Evolutionary conservation across 2,797 vertebrate species (phyloP).

Genomic region (Buphagus erythrorhynchus): DNA sequence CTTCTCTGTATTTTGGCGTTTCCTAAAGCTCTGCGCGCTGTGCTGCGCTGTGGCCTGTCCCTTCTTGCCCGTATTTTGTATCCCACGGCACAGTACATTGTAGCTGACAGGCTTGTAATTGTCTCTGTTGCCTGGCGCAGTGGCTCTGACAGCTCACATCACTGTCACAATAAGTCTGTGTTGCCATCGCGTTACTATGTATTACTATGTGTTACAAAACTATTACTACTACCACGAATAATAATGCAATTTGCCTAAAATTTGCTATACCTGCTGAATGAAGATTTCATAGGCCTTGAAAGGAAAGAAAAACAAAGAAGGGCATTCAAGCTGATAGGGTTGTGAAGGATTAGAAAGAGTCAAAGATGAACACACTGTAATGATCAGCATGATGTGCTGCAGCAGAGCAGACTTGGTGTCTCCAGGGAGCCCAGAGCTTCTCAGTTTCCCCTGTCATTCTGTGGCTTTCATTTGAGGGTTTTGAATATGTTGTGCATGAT

Average conservation of each 20-base stretch:
- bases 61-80: fast-evolving
- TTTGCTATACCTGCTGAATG: background rate
- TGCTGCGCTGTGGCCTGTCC: background rate
- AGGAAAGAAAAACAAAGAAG: background rate
- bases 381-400: background rate
- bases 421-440: background rate
- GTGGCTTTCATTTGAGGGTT: background rate
- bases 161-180: background rate
- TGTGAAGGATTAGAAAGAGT: background rate
- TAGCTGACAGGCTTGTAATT: fast-evolving
- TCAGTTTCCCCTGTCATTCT: background rate
- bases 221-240: fast-evolving
- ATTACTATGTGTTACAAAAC: background rate
- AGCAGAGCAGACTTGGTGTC: background rate
- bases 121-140: background rate
- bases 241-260: background rate
- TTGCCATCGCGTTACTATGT: background rate
- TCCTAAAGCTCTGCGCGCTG: background rate
- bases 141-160: background rate
- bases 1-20: background rate
- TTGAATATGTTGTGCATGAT: background rate
- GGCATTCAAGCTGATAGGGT: background rate
- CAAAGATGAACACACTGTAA: background rate
- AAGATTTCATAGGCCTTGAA: background rate
- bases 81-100: fast-evolving